These are phyloP conservation scores for Trachymyrmex cornetzi DNA, from an alignment of 1,140 invertebrate species.

Conservation along the genomic window DNA sequence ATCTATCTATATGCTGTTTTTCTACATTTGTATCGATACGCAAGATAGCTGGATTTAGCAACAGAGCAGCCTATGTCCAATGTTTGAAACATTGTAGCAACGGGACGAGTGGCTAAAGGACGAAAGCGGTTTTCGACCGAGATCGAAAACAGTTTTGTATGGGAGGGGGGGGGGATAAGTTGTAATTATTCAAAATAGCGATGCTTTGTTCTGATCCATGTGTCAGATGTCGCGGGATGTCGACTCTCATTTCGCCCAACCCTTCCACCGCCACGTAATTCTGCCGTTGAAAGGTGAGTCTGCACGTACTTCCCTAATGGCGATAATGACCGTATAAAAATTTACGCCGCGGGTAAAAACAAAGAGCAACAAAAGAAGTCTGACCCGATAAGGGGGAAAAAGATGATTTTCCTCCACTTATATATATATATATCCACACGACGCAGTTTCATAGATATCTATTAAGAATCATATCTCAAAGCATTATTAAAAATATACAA, in stretches of 20 bases:
- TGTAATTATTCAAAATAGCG: slow-evolving; percentile 80
- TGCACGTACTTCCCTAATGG: background rate
- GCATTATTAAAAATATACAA: no score
- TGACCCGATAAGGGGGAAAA: background rate
- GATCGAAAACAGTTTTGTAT: slow-evolving; percentile 14
- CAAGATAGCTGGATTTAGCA: slow-evolving; percentile 2
- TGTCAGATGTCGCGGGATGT: slow-evolving; percentile 26
- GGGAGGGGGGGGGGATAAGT: slow-evolving; percentile 18
- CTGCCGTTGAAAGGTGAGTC: background rate
- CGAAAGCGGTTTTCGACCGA: slow-evolving; percentile 9
- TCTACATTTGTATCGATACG: background rate
- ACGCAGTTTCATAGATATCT: background rate
- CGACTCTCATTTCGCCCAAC: slow-evolving; percentile 18
- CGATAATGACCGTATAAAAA: slow-evolving; percentile 43
- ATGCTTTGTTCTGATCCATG: slow-evolving; percentile 75
- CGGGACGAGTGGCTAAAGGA: background rate
- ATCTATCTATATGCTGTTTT: slow-evolving; percentile 10
- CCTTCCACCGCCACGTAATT: background rate
- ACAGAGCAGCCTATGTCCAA: no score
- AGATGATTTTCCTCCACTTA: background rate
- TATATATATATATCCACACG: background rate
- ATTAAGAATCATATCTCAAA: background rate
- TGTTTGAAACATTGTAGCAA: background rate
- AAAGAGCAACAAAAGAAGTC: background rate
- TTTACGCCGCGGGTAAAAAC: slow-evolving; percentile 23